Conservation (phyloP, 2,797 vertebrate genomes). For the Chlorospingus flavigularis region DNA sequence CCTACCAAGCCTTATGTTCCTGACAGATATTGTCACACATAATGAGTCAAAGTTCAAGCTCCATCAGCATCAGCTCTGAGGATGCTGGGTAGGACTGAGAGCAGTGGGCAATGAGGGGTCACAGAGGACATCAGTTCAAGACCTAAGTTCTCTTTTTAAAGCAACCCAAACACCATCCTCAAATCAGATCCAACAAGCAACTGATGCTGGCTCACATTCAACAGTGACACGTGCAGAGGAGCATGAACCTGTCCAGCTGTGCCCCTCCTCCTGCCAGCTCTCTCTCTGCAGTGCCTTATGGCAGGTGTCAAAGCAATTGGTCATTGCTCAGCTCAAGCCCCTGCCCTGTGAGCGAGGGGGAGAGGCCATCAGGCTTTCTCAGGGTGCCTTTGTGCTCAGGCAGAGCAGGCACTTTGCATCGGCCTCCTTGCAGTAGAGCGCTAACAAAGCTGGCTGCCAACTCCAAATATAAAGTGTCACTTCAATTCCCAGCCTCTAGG, state of each 20-base stretch:
- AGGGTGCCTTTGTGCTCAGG: constrained; percentile 10
- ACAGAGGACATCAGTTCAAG: neutral
- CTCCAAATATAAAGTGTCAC: constrained; percentile 27
- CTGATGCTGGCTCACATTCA: neutral
- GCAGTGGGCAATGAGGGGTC: neutral
- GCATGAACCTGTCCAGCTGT: neutral
- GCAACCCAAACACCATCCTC: neutral
- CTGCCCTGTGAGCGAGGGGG: neutral
- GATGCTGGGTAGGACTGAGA: neutral
- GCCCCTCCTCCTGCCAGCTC: neutral
- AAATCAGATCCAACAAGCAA: neutral
- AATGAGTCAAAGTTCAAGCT: neutral
- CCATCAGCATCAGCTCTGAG: neutral
- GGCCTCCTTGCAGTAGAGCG: neutral
- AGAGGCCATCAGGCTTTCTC: neutral
- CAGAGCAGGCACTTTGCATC: neutral
- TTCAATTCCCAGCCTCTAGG: constrained; percentile 48
- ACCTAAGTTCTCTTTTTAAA: neutral
- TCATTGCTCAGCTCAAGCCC: neutral
- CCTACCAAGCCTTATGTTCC: neutral
- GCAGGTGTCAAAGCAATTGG: constrained; percentile 35
- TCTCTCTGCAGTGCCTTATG: neutral
- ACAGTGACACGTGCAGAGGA: neutral
- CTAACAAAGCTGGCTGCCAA: constrained; percentile 31
- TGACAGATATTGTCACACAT: neutral